Percentiles rank a stretch among this genome's conserved stretches.
These are phyloP conservation scores for Drosophila truncata DNA, from an alignment of 1,140 invertebrate genomes.

Conservation along the genomic window DNA sequence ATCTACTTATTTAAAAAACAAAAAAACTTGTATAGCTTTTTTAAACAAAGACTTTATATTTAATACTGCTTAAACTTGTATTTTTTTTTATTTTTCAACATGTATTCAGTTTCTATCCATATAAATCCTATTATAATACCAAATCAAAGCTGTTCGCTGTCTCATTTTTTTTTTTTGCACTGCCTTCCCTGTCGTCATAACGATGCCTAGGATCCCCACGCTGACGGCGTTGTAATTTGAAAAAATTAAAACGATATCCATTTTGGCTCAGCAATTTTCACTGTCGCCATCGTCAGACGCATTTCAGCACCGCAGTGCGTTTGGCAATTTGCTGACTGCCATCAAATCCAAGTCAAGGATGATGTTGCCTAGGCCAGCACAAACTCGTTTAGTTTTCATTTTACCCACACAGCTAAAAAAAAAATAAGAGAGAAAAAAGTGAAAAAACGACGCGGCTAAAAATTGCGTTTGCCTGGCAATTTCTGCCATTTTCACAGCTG, in stretches of 20 bases:
- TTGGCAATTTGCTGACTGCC: slow-evolving; percentile 77
- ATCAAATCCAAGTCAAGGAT: slow-evolving; percentile 57
- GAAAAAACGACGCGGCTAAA: slow-evolving; percentile 44
- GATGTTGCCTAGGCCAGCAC: slow-evolving; percentile 63
- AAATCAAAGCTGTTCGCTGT: not conserved
- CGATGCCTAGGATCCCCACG: slow-evolving; percentile 9
- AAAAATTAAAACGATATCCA: slow-evolving; percentile 83
- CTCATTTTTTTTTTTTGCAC: slow-evolving; percentile 8
- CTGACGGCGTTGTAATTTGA: slow-evolving; percentile 46
- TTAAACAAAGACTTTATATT: no score
- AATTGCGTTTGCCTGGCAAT: slow-evolving; percentile 74
- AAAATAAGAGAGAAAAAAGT: not conserved
- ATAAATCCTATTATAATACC: not conserved
- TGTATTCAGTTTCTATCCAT: not conserved
- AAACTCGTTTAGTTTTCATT: slow-evolving; percentile 82
- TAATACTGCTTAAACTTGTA: no score
- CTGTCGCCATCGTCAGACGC: slow-evolving; percentile 49
- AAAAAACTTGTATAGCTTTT: no score
- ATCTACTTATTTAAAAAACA: no score
- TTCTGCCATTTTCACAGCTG: slow-evolving; percentile 78
- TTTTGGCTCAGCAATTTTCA: slow-evolving; percentile 78
- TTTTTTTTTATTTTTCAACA: not conserved
- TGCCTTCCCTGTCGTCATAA: slow-evolving; percentile 26
- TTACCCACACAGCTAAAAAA: slow-evolving; percentile 43
- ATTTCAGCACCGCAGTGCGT: slow-evolving; percentile 60